Base-by-base conservation (phyloP, 37 sponge, comb jelly and placozoan species). In the Diacarnus erythraeanus region DNA sequence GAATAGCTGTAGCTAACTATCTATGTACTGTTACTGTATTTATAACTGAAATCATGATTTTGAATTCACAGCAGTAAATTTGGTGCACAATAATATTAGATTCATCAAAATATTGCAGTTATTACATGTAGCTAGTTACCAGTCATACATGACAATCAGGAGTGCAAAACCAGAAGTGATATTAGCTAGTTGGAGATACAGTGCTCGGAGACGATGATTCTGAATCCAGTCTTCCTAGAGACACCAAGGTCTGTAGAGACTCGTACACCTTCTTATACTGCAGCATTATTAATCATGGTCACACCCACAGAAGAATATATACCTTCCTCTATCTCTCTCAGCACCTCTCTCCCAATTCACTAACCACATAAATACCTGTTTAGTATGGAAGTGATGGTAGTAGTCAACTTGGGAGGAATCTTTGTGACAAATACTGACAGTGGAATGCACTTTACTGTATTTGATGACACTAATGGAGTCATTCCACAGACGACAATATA, bases 361-460 rank as follows among this genome's bases (percentile, higher is more conserved):
- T 17, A 17, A 20, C 10, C 10, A 10, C 56, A 54, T 17, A 20
- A 35, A 23, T 42, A 86, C 87, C 80, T 86, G 81, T 68, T 86
- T 86, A n/a, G 80, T 59, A 59, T 86, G 87, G 65, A 86, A 86
- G 76, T 86, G 87, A n/a, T 86, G 87, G 23, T 35, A 72, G 30
- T 69, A 80, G 35, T 75, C 73, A 36, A 67, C 75, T 21, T 66
- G 51, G 31, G 6, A 3, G 31, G 6, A 3, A 72, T 72, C 79
- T 31, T 61, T 37, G 67, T 86, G 80, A 29, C 33, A 38, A 20
- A 86, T 33, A 30, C 59, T 86, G 39, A 86, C 57, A 36, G 80
- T 80, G 30, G 65, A 31, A 30, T 71, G 42, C 27, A 27, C 35
- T 30, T 72, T 40, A 27, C 69, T 73, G 56, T 51, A 57, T 1